Evolutionary conservation across 2,888 invertebrate genomes (phyloP), one percentile per base, ranked within the genome.

Genomic region (Sphaerophoria taeniata): DNA sequence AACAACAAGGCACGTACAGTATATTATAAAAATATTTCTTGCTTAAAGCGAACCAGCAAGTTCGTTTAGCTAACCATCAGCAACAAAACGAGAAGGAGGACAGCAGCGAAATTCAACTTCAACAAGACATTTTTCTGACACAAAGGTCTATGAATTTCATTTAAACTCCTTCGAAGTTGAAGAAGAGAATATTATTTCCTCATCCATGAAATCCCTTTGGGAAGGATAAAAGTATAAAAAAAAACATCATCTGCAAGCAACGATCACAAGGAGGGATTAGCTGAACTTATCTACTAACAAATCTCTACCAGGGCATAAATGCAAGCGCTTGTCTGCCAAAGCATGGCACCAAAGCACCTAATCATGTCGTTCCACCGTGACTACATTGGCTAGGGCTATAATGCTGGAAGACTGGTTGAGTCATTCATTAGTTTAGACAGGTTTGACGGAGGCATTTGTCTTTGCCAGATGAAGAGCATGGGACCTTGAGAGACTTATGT

Each of bases 301-400:
- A 81, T 81, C 81, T 81, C 76, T 81, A 71, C 58, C 70, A 65
- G n/a, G 47, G 58, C 39, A 49, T 45, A 65, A 60, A 51, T 80
- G 74, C 47, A 74, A 61, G 74, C 47, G 55, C 55, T 53, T 61
- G 39, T 60, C 72, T 67, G 71, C 65, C 63, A 63, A 1, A 24
- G 45, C 34, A 61, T 65, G 77, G 60, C 72, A 72, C 72, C 56
- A 67, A 72, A 61, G 72, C 55, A 77, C 77, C 82, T 77, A 82
- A 72, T 82, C 82, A 77, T 82, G 72, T 82, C 82, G 72, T 82
- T 82, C 82, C 69, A 77, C 77, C 55, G 72, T 72, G 72, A 77
- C 77, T 77, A 55, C 60, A 53, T 49, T 72, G 36, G 58, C 65
- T 31, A 36, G 34, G 45, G 81, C 24, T 77, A 69, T 55, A 60